Base-by-base conservation (phyloP, 2,797 vertebrate genomes). In the Sebastes hubbsi region DNA sequence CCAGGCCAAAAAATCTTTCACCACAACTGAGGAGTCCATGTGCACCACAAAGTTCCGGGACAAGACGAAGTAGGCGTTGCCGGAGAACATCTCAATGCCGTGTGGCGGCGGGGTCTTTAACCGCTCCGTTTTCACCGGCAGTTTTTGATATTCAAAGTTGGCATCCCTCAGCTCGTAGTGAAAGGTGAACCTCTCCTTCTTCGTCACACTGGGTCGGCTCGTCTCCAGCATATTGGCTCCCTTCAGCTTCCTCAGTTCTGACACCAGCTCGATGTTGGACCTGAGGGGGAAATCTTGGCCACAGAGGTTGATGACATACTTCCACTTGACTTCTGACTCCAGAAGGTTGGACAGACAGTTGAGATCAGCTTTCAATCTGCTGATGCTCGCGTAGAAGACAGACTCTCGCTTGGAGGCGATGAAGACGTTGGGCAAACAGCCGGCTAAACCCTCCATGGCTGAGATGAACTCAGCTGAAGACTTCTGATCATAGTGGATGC, bases 241-340 rank as follows among this genome's bases (percentile, higher is more conserved):
- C 1, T 93, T 84, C 0, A 99, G 89, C 62, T 91, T 95, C 90
- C 92, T 97, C 66, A 99, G 89, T 76, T 98, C 97, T 1, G 93
- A 61, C 0, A 99, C 96, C 80, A 99, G 92, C 90, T 99, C 96
- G 0, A 95, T 93, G 77, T 98, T 99, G 59, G 97, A 95, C 85
- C 76, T 97, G 67, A 99, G 95, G 29, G 98, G 98, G 80, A 99
- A 98, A 86, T 99, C 98, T 87, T 99, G 97, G 13, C 98, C 98
- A 70, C 98, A 99, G 59, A 99, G 92, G 89, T 99, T 99, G 87
- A 99, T 97, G 73, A 95, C 96, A 0, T 99, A 99, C 69, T 94
- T 98, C 98, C 98, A 99, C 32, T 93, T 94, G 82, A 98, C 93
- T 0, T 95, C 80, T 54, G 97, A 97, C 8, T 6, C 77, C 77